These are phyloP conservation scores for Lochmaea crataegi DNA, from an alignment of 2,888 invertebrate genomes.

Conservation along the genomic window DNA sequence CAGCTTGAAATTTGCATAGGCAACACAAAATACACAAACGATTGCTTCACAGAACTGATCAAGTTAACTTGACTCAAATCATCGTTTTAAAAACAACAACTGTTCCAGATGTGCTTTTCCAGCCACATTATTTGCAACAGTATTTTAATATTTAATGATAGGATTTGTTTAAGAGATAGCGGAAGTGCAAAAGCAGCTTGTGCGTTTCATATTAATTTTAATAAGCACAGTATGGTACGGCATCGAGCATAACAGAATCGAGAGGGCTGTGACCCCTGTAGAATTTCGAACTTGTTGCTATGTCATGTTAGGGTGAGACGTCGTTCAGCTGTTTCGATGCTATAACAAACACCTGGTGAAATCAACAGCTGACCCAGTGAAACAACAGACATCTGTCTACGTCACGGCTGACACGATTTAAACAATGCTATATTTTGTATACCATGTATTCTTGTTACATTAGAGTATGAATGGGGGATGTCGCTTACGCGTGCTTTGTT, in stretches of 20 bases:
- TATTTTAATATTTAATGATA: not conserved
- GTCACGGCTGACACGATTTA: slow-evolving; percentile 50
- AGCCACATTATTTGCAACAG: too few relatives aligned
- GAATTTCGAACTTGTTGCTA: slow-evolving; percentile 53
- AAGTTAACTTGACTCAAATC: too few relatives aligned
- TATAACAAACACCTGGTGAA: slow-evolving; percentile 52
- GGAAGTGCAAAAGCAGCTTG: slow-evolving; percentile 16
- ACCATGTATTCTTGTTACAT: slow-evolving; percentile 31
- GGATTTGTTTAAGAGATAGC: slow-evolving; percentile 7
- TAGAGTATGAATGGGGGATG: slow-evolving; percentile 21
- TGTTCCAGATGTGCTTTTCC: too few relatives aligned
- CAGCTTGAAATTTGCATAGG: too few relatives aligned
- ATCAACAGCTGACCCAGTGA: slow-evolving; percentile 54
- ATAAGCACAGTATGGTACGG: slow-evolving; percentile 40
- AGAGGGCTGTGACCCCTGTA: slow-evolving; percentile 48
- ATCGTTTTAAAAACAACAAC: too few relatives aligned
- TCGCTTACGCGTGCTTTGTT: not conserved
- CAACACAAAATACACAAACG: too few relatives aligned
- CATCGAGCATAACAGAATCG: slow-evolving; percentile 23
- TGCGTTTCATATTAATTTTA: slow-evolving; percentile 28
- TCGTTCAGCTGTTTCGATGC: slow-evolving; percentile 50
- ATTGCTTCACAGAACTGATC: too few relatives aligned
- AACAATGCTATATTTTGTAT: slow-evolving; percentile 46
- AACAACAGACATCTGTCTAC: slow-evolving; percentile 52
- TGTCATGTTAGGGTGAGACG: slow-evolving; percentile 50